Conservation (phyloP, 2,113 vertebrate genomes). For the Oophaga pumilio region DNA sequence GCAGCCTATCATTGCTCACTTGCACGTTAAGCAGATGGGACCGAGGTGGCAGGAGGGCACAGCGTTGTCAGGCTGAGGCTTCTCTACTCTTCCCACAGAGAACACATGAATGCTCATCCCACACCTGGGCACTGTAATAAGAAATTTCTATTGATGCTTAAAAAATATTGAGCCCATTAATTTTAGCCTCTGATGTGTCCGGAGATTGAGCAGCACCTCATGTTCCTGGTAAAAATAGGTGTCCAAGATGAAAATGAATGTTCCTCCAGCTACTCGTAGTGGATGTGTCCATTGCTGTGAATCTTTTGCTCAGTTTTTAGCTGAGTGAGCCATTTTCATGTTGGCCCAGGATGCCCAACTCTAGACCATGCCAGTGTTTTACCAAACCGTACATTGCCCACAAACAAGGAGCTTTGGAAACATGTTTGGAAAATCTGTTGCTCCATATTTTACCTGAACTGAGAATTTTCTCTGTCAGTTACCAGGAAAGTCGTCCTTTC, state of each 20-base stretch:
- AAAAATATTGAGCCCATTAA: neutral
- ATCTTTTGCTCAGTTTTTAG: neutral
- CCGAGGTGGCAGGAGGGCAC: too few species aligned
- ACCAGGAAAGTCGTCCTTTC: neutral
- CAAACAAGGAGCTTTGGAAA: neutral
- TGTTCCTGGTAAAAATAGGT: slow-evolving; percentile 16
- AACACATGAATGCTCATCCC: too few species aligned
- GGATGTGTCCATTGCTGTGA: neutral
- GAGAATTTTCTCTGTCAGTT: too few species aligned
- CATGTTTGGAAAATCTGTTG: too few species aligned
- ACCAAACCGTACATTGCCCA: neutral
- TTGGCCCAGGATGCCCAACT: too few species aligned
- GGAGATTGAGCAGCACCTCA: neutral
- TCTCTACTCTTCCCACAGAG: too few species aligned
- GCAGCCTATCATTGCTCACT: too few species aligned
- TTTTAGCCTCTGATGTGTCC: slow-evolving; percentile 6
- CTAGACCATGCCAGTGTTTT: neutral
- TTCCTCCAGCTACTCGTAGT: slow-evolving; percentile 8
- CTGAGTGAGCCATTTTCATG: neutral
- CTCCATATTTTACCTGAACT: too few species aligned
- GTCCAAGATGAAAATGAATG: neutral
- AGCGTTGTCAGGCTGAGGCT: too few species aligned
- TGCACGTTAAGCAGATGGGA: too few species aligned
- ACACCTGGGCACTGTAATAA: neutral
- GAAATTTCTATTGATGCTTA: neutral